A percentile compares a stretch with the other conserved stretches of the same genome.
These are phyloP conservation scores for Psephotus haematonotus DNA, from an alignment of 2,113 vertebrate species.

Conservation along the genomic window DNA sequence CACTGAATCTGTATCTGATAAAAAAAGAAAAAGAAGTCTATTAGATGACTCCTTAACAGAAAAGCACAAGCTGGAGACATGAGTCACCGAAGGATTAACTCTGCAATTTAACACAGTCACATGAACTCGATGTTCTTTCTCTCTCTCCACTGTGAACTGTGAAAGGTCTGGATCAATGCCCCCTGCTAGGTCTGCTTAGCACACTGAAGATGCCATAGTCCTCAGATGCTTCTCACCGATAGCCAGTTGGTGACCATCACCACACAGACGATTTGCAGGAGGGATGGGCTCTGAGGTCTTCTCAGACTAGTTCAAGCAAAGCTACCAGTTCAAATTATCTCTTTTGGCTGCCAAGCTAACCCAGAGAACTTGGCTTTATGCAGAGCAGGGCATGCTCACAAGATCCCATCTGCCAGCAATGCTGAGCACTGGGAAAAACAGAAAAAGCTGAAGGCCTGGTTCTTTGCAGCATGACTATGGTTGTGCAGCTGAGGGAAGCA, in stretches of 20 bases:
- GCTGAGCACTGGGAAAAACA: background rate
- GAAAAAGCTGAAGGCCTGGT: background rate
- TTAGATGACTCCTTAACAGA: background rate
- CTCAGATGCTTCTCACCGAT: background rate
- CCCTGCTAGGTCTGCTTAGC: background rate
- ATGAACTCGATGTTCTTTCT: background rate
- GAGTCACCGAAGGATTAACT: slow-evolving; percentile 29
- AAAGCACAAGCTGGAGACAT: background rate
- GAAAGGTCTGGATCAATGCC: background rate
- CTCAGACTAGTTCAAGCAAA: background rate
- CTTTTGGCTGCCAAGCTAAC: background rate
- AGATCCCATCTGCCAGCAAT: background rate
- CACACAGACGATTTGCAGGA: background rate
- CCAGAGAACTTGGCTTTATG: background rate
- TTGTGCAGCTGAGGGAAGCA: background rate
- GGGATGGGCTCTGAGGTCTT: background rate
- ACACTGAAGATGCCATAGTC: background rate
- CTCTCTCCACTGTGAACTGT: background rate
- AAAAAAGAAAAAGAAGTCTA: background rate
- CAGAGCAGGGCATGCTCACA: background rate
- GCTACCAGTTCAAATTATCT: background rate
- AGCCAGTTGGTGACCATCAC: background rate
- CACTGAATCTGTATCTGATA: background rate
- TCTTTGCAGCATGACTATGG: background rate
- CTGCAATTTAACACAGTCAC: background rate